Evolutionary conservation across 2,113 vertebrate species (phyloP).

Genomic region (Elanoides forficatus): DNA sequence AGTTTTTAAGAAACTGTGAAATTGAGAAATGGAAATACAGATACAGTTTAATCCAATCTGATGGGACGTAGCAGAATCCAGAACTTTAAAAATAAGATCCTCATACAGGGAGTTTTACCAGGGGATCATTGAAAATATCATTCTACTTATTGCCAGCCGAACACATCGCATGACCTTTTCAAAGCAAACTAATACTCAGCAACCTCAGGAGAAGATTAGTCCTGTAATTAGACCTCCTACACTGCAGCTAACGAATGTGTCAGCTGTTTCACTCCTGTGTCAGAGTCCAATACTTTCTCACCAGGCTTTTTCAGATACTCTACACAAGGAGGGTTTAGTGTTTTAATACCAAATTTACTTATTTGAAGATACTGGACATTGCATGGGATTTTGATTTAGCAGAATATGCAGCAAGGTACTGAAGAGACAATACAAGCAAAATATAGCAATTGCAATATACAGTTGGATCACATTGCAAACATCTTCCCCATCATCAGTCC

Average conservation of each 20-base stretch:
- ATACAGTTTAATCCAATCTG: neutral
- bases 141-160: neutral
- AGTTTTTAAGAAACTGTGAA: neutral
- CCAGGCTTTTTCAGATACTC: neutral
- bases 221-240: neutral
- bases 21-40: neutral
- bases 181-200: neutral
- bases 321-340: neutral
- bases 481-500: neutral
- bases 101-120: neutral
- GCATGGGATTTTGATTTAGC: neutral
- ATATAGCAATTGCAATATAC: neutral
- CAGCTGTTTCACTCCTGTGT: neutral
- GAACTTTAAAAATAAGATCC: neutral
- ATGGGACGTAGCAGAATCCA: neutral
- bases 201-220: neutral
- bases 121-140: neutral
- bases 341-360: neutral
- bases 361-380: rapidly evolving
- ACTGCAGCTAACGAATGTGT: neutral
- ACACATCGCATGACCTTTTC: neutral
- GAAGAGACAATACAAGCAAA: neutral
- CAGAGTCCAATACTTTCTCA: neutral
- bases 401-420: neutral
- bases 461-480: neutral